Percentiles rank a stretch among this genome's conserved stretches.
These are phyloP conservation scores for Mycalesis mineus DNA, from an alignment of 2,888 invertebrate genomes.

Conservation along the genomic window DNA sequence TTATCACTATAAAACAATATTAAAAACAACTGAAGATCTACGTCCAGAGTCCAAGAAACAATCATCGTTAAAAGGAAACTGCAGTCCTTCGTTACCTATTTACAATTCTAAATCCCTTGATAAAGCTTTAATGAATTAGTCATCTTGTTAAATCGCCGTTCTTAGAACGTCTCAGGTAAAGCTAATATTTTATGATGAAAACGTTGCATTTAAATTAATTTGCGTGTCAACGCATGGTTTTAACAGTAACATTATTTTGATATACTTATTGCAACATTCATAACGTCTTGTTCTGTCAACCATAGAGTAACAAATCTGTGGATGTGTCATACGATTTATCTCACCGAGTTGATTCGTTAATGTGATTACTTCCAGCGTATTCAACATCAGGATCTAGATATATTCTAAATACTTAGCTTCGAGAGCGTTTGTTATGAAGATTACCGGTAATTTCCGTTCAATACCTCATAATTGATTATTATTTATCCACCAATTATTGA, in stretches of 20 bases:
- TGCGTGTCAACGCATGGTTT: slow-evolving; percentile 32
- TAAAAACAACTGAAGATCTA: too few species aligned
- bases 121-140: not conserved
- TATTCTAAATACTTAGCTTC: not conserved
- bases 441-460: not conserved
- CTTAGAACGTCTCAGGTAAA: not conserved
- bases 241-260: slow-evolving; percentile 33
- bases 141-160: not conserved
- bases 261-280: slow-evolving; percentile 32
- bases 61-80: not conserved
- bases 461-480: too few species aligned
- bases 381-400: too few species aligned
- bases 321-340: slow-evolving; percentile 60
- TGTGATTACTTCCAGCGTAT: slow-evolving; percentile 57
- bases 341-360: slow-evolving; percentile 60
- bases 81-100: not conserved
- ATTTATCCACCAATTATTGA: too few species aligned
- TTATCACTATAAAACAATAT: too few species aligned
- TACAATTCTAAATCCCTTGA: not conserved
- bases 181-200: not conserved
- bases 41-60: too few species aligned
- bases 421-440: not conserved
- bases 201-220: not conserved
- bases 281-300: slow-evolving; percentile 45
- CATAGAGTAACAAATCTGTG: slow-evolving; percentile 59